phyloP scores from a whole-genome alignment of 2,888 invertebrate species.

The Cantharis rustica region DNA sequence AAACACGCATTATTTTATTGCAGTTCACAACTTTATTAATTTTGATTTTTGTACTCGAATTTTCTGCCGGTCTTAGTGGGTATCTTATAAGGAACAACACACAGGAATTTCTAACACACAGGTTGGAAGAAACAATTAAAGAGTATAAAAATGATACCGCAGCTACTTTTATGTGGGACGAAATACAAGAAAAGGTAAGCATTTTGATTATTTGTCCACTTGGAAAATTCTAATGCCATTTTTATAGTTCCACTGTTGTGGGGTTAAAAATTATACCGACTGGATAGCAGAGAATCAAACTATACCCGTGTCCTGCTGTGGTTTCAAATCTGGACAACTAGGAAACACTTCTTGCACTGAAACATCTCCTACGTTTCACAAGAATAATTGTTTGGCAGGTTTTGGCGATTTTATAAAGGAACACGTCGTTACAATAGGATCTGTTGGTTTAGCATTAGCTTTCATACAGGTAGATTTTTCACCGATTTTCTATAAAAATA shows the following conservation, averaged over 20 bases:
- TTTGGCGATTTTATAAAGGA: slow-evolving; percentile 69
- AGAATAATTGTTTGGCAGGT: slow-evolving; percentile 67
- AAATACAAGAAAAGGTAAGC: slow-evolving; percentile 81
- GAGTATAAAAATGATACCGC: slow-evolving; percentile 63
- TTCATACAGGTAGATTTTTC: slow-evolving; percentile 76
- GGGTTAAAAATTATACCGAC: slow-evolving; percentile 65
- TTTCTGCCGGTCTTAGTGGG: slow-evolving; percentile 82
- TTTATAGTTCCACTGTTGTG: slow-evolving; percentile 73
- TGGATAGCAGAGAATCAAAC: slow-evolving; percentile 62
- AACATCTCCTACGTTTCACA: slow-evolving; percentile 53
- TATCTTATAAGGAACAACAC: slow-evolving; percentile 76
- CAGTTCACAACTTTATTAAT: slow-evolving; percentile 78
- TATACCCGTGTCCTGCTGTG: slow-evolving; percentile 71
- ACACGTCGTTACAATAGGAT: slow-evolving; percentile 77
- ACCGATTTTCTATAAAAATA: slow-evolving; percentile 11
- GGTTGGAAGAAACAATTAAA: slow-evolving; percentile 69
- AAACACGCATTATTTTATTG: slow-evolving; percentile 33
- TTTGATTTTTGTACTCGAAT: slow-evolving; percentile 82
- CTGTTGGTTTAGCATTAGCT: slow-evolving; percentile 82
- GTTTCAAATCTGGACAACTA: slow-evolving; percentile 55
- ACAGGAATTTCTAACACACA: slow-evolving; percentile 64
- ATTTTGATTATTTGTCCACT: not conserved
- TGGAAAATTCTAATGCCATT: not conserved
- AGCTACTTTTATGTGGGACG: slow-evolving; percentile 75
- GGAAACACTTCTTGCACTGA: slow-evolving; percentile 52